phyloP scores from a whole-genome alignment of 2,797 vertebrate species.

The Cyprinella venusta region DNA sequence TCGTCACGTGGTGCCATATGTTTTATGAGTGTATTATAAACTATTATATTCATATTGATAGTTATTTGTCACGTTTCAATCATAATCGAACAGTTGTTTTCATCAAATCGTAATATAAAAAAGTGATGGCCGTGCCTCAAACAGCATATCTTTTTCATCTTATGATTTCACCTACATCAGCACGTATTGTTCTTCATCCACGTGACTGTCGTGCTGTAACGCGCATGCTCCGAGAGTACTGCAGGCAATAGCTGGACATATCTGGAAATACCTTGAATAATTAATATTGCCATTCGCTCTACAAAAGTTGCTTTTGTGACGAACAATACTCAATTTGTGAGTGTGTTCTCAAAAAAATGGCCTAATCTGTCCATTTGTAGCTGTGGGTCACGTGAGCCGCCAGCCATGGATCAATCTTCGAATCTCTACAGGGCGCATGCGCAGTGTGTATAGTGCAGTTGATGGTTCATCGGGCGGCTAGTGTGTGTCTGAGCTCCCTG shows the following conservation, averaged over 20 bases:
- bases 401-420: neutral
- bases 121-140: neutral
- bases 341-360: neutral
- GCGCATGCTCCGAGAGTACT: constrained; percentile 60
- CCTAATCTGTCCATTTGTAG: neutral
- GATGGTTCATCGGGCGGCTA: neutral
- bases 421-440: constrained; percentile 57
- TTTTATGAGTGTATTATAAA: neutral
- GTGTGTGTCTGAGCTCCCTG: constrained; percentile 38
- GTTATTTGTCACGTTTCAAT: neutral
- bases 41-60: neutral
- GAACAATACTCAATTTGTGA: constrained; percentile 10
- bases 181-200: constrained; percentile 49
- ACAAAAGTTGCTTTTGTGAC: neutral
- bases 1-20: neutral
- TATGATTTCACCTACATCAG: constrained; percentile 21
- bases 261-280: constrained; percentile 19
- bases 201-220: constrained; percentile 33
- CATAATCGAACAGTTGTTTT: neutral
- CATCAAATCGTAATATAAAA: neutral
- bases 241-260: constrained; percentile 24
- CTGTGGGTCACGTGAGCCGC: neutral
- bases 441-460: constrained; percentile 21
- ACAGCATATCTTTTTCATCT: neutral
- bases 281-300: neutral